Percentiles rank a stretch among this genome's conserved stretches.
Evolutionary conservation across 2,113 vertebrate genomes (phyloP).

Genomic region (Melanerpes formicivorus): DNA sequence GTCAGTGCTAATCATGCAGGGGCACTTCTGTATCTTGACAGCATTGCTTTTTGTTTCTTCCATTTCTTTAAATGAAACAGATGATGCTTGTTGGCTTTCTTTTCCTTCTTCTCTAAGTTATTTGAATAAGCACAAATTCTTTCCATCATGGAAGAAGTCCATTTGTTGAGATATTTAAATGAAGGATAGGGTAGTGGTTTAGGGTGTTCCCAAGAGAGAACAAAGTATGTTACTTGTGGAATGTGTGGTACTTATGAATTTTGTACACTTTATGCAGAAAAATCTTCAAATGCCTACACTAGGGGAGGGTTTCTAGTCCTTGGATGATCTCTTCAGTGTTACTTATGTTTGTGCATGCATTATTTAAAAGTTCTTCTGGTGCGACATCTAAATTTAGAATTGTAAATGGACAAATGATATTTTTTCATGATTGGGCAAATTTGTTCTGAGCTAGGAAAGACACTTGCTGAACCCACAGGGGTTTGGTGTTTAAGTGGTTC

Average conservation of each 20-base stretch:
- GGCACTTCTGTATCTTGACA: background rate
- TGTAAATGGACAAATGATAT: background rate
- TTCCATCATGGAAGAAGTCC: background rate
- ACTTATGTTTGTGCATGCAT: background rate
- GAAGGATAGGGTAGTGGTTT: background rate
- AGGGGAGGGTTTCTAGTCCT: background rate
- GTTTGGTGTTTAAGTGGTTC: background rate
- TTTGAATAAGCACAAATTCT: background rate
- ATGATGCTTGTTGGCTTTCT: background rate
- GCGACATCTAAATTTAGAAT: background rate
- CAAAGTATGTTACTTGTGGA: background rate
- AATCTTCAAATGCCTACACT: background rate
- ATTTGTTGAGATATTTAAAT: background rate
- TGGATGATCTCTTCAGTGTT: background rate
- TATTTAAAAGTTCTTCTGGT: background rate
- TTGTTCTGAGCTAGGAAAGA: background rate
- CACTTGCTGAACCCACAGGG: background rate
- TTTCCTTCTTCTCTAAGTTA: rapidly evolving
- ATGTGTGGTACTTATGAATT: background rate
- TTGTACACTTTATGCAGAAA: background rate
- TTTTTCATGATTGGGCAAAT: background rate
- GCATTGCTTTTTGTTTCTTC: background rate
- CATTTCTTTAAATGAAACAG: background rate
- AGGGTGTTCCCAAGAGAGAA: background rate
- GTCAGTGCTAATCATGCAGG: background rate